phyloP scores from a whole-genome alignment of 2,888 invertebrate species.

The Candidula unifasciata region DNA sequence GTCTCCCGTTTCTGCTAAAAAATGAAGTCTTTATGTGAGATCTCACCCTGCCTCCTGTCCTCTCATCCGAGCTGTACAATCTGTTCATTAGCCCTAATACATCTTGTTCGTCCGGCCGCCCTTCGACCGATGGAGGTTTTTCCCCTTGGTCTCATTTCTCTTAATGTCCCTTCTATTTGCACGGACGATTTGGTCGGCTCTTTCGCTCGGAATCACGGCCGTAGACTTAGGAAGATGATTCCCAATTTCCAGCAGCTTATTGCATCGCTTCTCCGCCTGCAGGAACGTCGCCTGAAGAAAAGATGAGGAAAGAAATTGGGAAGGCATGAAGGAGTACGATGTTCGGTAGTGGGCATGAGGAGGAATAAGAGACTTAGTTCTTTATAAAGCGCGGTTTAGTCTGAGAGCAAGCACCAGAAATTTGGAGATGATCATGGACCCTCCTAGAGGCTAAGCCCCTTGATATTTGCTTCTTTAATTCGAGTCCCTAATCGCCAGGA shows the following conservation, averaged over 20 bases:
- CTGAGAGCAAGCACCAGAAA: conserved; percentile 40
- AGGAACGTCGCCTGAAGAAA: not conserved
- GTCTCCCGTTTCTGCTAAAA: conserved; percentile 16
- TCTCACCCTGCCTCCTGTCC: conserved; percentile 19
- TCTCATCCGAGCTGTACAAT: conserved; percentile 34
- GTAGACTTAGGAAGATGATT: conserved; percentile 43
- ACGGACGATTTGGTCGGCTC: conserved; percentile 43
- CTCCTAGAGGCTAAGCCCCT: conserved; percentile 30
- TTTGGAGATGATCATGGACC: conserved; percentile 36
- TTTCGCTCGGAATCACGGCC: conserved; percentile 35
- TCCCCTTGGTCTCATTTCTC: conserved; percentile 34
- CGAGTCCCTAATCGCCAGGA: conserved; percentile 53
- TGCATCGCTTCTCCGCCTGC: conserved; percentile 16
- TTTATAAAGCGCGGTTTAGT: conserved; percentile 43
- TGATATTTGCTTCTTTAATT: conserved; percentile 55
- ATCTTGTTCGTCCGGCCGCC: conserved; percentile 43
- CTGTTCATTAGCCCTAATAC: conserved; percentile 51
- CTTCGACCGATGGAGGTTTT: conserved; percentile 18
- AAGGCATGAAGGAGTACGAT: conserved; percentile 12
- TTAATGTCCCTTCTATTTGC: conserved; percentile 45
- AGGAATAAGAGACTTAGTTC: conserved; percentile 28
- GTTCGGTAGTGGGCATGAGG: not conserved
- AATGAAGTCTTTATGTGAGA: conserved; percentile 24
- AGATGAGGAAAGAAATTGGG: conserved; percentile 22
- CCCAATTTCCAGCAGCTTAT: conserved; percentile 49